phyloP scores from a whole-genome alignment of 2,888 invertebrate genomes.

The Pachycephus smyrnensis region DNA sequence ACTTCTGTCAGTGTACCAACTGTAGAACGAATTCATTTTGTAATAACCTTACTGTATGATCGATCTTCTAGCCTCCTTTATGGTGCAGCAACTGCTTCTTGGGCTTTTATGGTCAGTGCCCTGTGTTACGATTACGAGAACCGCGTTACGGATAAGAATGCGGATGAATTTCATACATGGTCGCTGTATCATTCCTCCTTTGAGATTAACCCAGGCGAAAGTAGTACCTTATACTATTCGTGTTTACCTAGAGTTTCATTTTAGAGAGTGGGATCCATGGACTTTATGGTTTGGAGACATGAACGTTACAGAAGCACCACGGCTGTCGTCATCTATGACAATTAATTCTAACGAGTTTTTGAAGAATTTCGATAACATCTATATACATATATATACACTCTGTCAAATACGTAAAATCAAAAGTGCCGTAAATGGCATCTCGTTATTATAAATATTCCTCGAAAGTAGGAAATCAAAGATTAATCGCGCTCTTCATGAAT shows the following conservation, averaged over 20 bases:
- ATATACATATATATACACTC: background rate
- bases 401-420: background rate
- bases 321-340: no score
- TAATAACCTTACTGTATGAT: background rate
- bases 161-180: background rate
- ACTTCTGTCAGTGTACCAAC: background rate
- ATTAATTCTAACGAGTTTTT: background rate
- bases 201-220: background rate
- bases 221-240: background rate
- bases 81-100: background rate
- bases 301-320: background rate
- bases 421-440: no score
- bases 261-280: background rate
- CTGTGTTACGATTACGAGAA: background rate
- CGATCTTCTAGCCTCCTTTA: background rate
- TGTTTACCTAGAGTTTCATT: background rate
- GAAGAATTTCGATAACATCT: background rate
- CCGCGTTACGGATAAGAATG: background rate
- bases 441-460: no score
- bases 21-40: no score
- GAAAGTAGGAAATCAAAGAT: background rate
- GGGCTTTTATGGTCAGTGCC: background rate
- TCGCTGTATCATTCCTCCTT: background rate
- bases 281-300: background rate
- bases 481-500: background rate